These are phyloP conservation scores for Hemiscyllium ocellatum DNA, from an alignment of 2,113 vertebrate species.

Conservation along the genomic window DNA sequence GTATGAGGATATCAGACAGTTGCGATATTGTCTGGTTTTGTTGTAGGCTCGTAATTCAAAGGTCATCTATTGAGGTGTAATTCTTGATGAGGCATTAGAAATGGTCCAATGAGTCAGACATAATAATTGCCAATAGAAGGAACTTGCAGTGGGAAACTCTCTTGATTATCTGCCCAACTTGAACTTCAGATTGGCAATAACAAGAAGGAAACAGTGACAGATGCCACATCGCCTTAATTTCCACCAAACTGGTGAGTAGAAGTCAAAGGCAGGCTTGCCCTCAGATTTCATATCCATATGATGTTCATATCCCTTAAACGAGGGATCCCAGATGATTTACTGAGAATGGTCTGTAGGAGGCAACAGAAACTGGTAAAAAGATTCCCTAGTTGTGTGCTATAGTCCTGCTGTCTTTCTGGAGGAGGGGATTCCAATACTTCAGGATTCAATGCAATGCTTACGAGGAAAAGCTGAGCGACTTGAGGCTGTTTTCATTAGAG, in stretches of 20 bases:
- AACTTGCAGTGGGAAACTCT: background rate
- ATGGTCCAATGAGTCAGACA: background rate
- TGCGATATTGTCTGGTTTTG: too few relatives aligned
- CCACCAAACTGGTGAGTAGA: background rate
- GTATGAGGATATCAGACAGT: too few relatives aligned
- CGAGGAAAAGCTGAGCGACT: too few relatives aligned
- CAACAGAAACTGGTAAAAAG: background rate
- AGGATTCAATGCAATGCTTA: too few relatives aligned
- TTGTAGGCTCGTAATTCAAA: too few relatives aligned
- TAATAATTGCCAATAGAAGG: background rate
- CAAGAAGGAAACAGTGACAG: background rate
- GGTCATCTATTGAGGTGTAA: background rate
- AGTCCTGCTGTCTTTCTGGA: background rate
- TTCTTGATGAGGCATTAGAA: background rate
- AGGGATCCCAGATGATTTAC: background rate
- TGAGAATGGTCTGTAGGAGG: background rate
- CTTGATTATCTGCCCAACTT: background rate
- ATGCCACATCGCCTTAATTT: background rate
- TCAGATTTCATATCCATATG: too few relatives aligned
- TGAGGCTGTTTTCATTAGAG: too few relatives aligned
- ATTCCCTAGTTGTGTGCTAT: background rate
- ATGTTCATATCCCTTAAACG: background rate
- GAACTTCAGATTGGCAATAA: background rate
- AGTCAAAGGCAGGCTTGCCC: background rate
- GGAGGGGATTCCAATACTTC: too few relatives aligned